Evolutionary conservation across 2,113 vertebrate genomes (phyloP).

Genomic region (Mobula birostris): DNA sequence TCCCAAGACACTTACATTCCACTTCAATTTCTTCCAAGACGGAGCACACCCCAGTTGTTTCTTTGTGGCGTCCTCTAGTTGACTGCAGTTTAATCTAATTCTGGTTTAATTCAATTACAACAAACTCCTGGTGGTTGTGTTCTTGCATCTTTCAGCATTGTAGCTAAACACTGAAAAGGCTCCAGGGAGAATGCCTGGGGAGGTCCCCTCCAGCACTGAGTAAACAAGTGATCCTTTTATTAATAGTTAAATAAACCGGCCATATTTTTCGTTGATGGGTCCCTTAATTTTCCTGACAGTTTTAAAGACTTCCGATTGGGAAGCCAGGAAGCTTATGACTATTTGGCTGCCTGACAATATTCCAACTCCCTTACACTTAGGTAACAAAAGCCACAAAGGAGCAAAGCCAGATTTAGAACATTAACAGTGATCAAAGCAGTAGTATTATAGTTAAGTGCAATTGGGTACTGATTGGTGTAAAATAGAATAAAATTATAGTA

Average conservation of each 20-base stretch:
- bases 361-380: background rate
- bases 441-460: background rate
- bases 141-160: background rate
- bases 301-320: background rate
- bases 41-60: background rate
- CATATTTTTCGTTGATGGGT: background rate
- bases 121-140: background rate
- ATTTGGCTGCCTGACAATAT: background rate
- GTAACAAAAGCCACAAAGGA: background rate
- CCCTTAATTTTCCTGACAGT: background rate
- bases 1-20: too few species aligned
- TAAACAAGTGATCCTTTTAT: background rate
- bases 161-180: background rate
- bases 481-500: too few species aligned
- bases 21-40: background rate
- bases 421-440: background rate
- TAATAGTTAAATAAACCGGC: background rate
- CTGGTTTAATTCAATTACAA: background rate
- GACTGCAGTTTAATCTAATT: background rate
- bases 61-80: background rate
- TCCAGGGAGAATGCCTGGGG: background rate
- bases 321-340: background rate
- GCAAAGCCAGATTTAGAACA: background rate
- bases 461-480: background rate
- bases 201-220: background rate